These are phyloP conservation scores for Pogona vitticeps DNA, from an alignment of 2,113 vertebrate species.

Conservation along the genomic window DNA sequence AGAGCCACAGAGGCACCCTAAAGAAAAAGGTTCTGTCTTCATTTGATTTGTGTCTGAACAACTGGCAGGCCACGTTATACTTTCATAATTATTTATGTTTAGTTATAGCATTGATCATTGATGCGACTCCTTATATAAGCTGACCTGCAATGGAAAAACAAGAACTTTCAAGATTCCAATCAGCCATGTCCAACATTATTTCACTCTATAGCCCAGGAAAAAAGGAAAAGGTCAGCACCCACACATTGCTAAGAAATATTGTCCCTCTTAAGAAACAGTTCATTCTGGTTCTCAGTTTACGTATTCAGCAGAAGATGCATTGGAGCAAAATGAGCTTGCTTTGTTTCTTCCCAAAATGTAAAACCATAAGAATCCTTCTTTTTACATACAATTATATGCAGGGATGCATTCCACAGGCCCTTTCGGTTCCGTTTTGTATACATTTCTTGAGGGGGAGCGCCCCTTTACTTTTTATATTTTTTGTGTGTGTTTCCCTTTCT, in stretches of 20 bases:
- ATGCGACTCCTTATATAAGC: slow-evolving; percentile 9
- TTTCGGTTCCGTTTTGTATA: too few relatives aligned
- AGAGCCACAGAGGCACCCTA: slow-evolving; percentile 40
- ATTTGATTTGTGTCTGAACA: slow-evolving; percentile 57
- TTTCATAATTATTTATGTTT: slow-evolving; percentile 42
- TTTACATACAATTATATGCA: too few relatives aligned
- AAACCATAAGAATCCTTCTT: not conserved
- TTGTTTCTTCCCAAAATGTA: not conserved
- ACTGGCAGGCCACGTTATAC: not conserved
- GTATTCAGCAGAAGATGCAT: not conserved
- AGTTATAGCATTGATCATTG: slow-evolving; percentile 27
- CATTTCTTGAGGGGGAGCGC: too few relatives aligned
- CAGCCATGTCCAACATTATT: slow-evolving; percentile 40
- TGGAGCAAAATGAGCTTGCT: not conserved
- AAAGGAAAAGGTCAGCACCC: slow-evolving; percentile 44
- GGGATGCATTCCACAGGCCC: too few relatives aligned
- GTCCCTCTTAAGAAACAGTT: slow-evolving; percentile 20
- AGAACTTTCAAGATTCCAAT: slow-evolving; percentile 27
- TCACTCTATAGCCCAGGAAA: slow-evolving; percentile 39
- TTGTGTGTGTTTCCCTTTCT: too few relatives aligned
- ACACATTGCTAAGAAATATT: slow-evolving; percentile 25
- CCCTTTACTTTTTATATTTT: too few relatives aligned
- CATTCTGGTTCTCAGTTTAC: slow-evolving; percentile 11
- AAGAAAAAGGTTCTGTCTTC: slow-evolving; percentile 15
- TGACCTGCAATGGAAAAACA: slow-evolving; percentile 50